Percentiles rank a stretch among this genome's conserved stretches.
phyloP scores from a whole-genome alignment of 2,797 vertebrate genomes.

The Chelidonichthys spinosus region DNA sequence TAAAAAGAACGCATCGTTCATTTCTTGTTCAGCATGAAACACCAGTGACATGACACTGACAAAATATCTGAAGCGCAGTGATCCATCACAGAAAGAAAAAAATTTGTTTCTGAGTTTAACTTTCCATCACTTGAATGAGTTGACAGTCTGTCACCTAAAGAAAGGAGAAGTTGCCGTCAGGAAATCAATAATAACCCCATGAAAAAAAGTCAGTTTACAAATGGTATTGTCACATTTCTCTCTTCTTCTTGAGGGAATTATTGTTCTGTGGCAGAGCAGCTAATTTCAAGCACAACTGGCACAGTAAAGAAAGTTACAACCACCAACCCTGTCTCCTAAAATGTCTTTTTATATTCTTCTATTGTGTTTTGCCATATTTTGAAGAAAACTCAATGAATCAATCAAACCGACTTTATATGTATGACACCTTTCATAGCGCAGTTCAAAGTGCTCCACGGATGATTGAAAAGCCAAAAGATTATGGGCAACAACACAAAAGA shows the following conservation, averaged over 20 bases:
- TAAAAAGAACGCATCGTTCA: slow-evolving; percentile 35
- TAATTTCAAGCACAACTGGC: slow-evolving; percentile 14
- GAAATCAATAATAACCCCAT: slow-evolving; percentile 22
- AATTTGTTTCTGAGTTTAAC: slow-evolving; percentile 22
- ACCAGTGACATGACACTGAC: slow-evolving; percentile 16
- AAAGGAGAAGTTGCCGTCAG: slow-evolving; percentile 8
- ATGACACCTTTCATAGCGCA: too few species aligned
- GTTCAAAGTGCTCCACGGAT: too few species aligned
- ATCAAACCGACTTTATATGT: too few species aligned
- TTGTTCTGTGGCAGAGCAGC: slow-evolving; percentile 16
- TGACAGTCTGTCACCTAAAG: slow-evolving; percentile 12
- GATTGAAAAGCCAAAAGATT: too few species aligned
- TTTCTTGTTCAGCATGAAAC: slow-evolving; percentile 31
- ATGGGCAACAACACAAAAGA: too few species aligned
- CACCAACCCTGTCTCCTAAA: not conserved
- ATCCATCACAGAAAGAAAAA: slow-evolving; percentile 32
- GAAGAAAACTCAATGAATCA: not conserved
- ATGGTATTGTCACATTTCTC: slow-evolving; percentile 19
- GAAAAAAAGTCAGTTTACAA: slow-evolving; percentile 33
- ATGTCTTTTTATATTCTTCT: not conserved
- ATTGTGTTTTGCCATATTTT: not conserved
- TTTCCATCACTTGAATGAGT: slow-evolving; percentile 14
- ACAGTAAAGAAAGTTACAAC: not conserved
- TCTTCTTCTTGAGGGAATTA: slow-evolving; percentile 33
- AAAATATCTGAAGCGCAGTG: slow-evolving; percentile 25